Evolutionary conservation across 2,113 vertebrate genomes (phyloP), one percentile per base, ranked within the genome.

Genomic region (Tragelaphus strepsiceros): DNA sequence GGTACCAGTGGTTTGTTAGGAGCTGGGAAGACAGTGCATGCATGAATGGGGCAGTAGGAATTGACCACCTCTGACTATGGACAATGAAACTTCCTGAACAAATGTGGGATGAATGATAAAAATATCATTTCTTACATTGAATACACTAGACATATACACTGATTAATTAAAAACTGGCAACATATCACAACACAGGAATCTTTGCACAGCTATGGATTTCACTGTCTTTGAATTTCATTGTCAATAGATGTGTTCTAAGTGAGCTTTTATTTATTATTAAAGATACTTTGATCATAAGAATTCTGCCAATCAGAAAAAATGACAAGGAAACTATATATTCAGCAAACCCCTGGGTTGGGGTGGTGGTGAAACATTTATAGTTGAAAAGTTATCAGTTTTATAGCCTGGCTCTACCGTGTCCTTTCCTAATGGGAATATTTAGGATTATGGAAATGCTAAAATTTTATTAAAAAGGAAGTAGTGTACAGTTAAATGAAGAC

Each of bases 381-480:
- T 26, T 64, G 54, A 92, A 95, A 96, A 85, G 49, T 30, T 8
- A 83, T 78, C 22, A 58, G 13, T 84, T 89, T 92, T 71, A 71
- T 88, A 58, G 46, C 28, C 64, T 92, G 77, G 28, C 49, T 43
- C 6, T 74, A 54, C 43, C 9, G 21, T 59, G 21, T 46, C 28
- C 19, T 90, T 96, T 84, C 19, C 7, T 94, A 49, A 17, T 49
- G 46, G 74, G 43, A 90, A 62, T 95, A 53, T 82, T 86, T 17
- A 96, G 12, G 61, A 46, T 80, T 88, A 83, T 92, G 51, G 5
- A 87, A 94, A 85, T 95, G 30, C 39, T 92, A 61, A 84, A 39
- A 28, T 94, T 92, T 92, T 90, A 90, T 87, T 91, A 43, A 84
- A 97, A 95, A 95, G 61, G 56, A 92, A 92, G 92, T 87, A 97